Conservation (phyloP, 1,140 invertebrate species). For the Nasonia longicornis region DNA sequence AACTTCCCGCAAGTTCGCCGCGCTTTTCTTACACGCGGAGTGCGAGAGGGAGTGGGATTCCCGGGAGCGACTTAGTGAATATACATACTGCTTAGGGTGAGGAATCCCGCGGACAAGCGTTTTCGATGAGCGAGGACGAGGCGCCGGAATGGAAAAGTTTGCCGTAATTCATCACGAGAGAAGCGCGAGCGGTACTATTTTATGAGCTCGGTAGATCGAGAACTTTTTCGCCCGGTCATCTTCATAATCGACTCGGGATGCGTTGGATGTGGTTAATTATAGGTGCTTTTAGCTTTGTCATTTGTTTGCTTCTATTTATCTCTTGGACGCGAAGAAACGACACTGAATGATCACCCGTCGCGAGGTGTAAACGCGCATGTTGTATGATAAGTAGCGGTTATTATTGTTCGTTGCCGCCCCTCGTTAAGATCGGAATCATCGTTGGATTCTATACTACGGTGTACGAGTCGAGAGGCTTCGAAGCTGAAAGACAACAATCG, state of each 20-base stretch:
- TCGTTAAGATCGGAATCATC: slow-evolving; percentile 41
- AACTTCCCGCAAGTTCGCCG: slow-evolving; percentile 30
- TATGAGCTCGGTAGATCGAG: not conserved
- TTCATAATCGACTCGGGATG: not conserved
- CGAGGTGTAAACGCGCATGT: not conserved
- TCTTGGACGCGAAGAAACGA: too few relatives aligned
- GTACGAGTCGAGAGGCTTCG: not conserved
- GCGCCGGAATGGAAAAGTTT: slow-evolving; percentile 4
- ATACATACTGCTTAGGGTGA: not conserved
- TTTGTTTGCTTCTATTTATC: not conserved
- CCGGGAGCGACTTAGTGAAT: not conserved
- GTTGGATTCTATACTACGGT: not conserved
- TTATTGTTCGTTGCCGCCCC: not conserved
- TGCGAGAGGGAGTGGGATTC: not conserved
- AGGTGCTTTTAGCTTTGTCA: not conserved
- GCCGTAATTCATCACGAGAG: slow-evolving; percentile 15
- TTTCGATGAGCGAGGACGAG: not conserved
- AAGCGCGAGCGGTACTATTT: not conserved
- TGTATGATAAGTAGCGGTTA: not conserved
- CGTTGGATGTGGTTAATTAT: not conserved
- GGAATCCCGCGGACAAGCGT: not conserved
- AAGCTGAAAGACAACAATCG: slow-evolving; percentile 27
- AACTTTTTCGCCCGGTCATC: not conserved
- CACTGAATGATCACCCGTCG: too few relatives aligned
- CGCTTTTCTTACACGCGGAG: slow-evolving; percentile 6